Evolutionary conservation across 2,113 vertebrate genomes (phyloP).

Genomic region (Leptocoma aspasia): DNA sequence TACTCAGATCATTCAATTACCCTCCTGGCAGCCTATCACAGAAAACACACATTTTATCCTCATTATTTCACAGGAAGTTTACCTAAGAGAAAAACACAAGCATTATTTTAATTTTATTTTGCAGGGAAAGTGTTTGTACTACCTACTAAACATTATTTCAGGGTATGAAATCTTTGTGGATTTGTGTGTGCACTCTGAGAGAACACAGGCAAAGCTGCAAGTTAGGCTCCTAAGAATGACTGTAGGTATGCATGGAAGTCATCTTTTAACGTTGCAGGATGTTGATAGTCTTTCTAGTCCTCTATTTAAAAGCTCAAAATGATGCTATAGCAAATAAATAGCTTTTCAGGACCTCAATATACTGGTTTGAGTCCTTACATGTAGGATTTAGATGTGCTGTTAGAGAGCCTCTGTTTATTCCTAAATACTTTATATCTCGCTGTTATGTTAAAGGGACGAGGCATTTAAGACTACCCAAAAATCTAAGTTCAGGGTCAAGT

Average conservation of each 20-base stretch:
- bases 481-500: neutral
- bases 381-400: neutral
- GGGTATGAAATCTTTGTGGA: neutral
- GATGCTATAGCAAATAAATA: neutral
- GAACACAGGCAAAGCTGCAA: neutral
- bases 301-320: neutral
- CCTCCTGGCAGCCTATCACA: neutral
- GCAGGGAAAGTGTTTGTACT: neutral
- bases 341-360: neutral
- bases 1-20: neutral
- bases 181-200: neutral
- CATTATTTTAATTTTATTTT: neutral
- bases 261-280: neutral
- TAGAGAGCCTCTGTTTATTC: neutral
- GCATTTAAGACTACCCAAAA: neutral
- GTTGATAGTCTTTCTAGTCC: neutral
- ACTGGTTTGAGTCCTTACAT: neutral
- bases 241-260: neutral
- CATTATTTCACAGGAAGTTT: neutral
- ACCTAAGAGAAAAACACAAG: neutral
- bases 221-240: neutral
- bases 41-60: neutral
- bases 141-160: neutral
- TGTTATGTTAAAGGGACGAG: neutral
- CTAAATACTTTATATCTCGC: neutral